Evolutionary conservation across 2,888 invertebrate species (phyloP).

Genomic region (Linhomoeus sp.): DNA sequence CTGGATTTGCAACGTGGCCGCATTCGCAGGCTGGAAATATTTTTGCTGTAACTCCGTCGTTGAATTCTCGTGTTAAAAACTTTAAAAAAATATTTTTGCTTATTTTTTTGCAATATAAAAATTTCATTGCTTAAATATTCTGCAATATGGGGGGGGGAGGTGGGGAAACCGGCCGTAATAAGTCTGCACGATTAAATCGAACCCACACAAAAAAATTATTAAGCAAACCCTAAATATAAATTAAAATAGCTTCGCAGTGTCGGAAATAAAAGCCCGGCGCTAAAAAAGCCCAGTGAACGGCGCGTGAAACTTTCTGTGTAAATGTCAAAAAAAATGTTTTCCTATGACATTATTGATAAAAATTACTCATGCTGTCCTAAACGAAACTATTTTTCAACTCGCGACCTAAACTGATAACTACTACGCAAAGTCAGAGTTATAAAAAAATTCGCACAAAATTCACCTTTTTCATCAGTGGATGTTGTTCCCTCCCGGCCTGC

Average conservation of each 20-base stretch:
- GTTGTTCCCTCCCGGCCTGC: constrained; percentile 62
- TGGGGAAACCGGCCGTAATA: too few relatives aligned
- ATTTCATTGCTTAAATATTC: too few relatives aligned
- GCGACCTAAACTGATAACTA: too few relatives aligned
- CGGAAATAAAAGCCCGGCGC: constrained; percentile 91
- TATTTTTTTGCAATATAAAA: too few relatives aligned
- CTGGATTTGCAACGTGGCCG: constrained; percentile 79
- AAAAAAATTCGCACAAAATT: constrained; percentile 40
- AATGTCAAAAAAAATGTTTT: too few relatives aligned
- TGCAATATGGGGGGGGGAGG: too few relatives aligned
- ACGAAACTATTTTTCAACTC: too few relatives aligned
- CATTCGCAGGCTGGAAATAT: constrained; percentile 51
- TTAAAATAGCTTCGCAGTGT: constrained; percentile 46
- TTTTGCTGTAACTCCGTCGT: too few relatives aligned
- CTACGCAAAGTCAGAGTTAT: not conserved
- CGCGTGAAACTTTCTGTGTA: constrained; percentile 79
- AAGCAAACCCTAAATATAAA: constrained; percentile 1
- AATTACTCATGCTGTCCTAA: too few relatives aligned
- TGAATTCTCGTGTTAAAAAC: too few relatives aligned
- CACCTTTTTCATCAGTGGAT: constrained; percentile 72
- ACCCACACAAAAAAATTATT: not conserved
- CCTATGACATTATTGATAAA: not conserved
- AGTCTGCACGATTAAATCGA: not conserved
- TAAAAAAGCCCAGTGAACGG: constrained; percentile 96
- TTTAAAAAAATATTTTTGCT: too few relatives aligned